Evolutionary conservation across 2,888 invertebrate genomes (phyloP), one percentile per base, ranked within the genome.

Genomic region (Ischnura elegans): DNA sequence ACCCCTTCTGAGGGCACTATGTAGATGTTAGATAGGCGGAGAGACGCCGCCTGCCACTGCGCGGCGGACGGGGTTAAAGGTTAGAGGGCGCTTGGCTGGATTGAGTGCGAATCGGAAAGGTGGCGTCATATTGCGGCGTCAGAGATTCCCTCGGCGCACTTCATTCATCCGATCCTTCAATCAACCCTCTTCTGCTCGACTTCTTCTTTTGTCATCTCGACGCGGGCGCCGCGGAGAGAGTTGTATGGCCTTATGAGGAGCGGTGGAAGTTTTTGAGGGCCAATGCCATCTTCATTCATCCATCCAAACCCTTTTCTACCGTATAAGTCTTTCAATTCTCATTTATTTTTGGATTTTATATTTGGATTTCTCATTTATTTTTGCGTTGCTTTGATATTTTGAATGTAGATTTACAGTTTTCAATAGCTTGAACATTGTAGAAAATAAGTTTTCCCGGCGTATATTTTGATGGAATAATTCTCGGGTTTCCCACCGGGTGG

Each of bases 171-270:
- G 8, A 29, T 66, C 76, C 76, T 76, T 76, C 36, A 76, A 76
- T 76, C 36, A 36, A 29, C 76, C 36, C 76, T 76, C 76, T 25
- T 21, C 42, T 55, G n/a, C n/a, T 51, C 51, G 87, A 46, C 46
- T n/a, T n/a, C 86, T 51, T 51, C 51, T 51, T 87, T 87, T 87
- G 76, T 76, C 76, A 16, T 76, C 76, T 76, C 29, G 76, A 29
- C 61, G 21, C 76, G 29, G 66, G 8, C 36, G 76, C 36, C 76
- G 66, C 8, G 16, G 13, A 42, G 46, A n/a, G 29, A 29, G 46
- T 47, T 10, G 46, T n/a, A n/a, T 13, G 29, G 87, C 25, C 21
- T 10, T 43, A 13, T 45, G 42, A 45, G 87, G 21, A 87, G n/a
- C 2, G 29, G 87, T 13, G 46, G 45, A n/a, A 45, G 45, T 25